These are phyloP conservation scores for Hystrix cristata DNA, from an alignment of 2,113 vertebrate species.

Conservation along the genomic window DNA sequence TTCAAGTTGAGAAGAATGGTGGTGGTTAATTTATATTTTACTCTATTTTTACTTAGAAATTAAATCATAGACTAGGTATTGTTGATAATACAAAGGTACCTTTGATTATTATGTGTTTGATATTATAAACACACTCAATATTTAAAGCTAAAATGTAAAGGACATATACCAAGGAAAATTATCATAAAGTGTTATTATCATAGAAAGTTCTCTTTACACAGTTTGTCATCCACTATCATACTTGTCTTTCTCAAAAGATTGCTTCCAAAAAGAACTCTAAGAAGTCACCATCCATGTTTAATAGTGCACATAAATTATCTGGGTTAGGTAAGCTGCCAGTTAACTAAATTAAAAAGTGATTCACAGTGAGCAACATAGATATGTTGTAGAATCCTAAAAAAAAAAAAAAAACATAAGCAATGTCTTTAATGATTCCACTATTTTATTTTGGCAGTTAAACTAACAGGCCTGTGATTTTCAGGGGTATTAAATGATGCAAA, in stretches of 20 bases:
- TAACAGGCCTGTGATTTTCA: slow-evolving; percentile 45
- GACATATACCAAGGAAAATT: neutral
- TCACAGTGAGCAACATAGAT: neutral
- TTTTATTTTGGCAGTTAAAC: slow-evolving; percentile 28
- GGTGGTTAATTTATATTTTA: neutral
- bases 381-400: neutral
- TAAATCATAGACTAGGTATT: neutral
- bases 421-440: neutral
- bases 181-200: neutral
- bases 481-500: slow-evolving; percentile 49
- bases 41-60: slow-evolving; percentile 27
- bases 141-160: neutral
- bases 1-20: neutral
- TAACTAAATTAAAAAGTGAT: neutral
- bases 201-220: neutral
- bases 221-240: neutral
- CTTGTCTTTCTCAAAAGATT: neutral
- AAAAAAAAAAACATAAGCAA: neutral
- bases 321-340: neutral
- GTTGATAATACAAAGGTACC: neutral
- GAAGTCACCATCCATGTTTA: neutral
- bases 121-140: neutral
- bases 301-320: neutral
- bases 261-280: neutral
- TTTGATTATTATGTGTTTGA: neutral